Evolutionary conservation across 1,140 invertebrate species (phyloP).

Genomic region (Teleogryllus occipitalis): DNA sequence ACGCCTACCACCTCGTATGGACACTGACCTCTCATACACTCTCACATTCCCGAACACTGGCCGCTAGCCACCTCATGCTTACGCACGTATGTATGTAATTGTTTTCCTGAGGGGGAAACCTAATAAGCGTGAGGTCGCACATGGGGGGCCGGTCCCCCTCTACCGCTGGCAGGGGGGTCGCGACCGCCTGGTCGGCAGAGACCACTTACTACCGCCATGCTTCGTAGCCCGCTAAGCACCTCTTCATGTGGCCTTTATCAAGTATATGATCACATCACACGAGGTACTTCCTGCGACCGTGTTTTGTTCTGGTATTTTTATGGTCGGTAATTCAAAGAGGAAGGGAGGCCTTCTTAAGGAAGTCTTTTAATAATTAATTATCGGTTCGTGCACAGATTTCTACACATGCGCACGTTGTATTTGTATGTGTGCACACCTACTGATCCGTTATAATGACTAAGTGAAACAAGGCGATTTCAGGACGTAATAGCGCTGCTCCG

Average conservation of each 20-base stretch:
- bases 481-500: neutral
- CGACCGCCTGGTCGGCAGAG: neutral
- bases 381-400: neutral
- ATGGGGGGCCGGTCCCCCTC: neutral
- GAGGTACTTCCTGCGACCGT: neutral
- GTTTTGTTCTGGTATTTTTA: neutral
- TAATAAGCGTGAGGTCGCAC: neutral
- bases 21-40: no score
- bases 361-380: neutral
- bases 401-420: neutral
- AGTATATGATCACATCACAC: neutral
- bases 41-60: no score
- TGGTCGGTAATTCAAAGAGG: neutral
- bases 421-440: neutral
- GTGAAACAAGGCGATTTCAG: neutral
- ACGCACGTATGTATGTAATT: no score
- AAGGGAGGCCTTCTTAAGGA: neutral
- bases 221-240: neutral
- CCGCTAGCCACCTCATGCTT: no score
- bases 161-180: no score
- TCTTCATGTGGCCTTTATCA: neutral
- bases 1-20: no score
- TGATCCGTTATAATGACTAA: neutral
- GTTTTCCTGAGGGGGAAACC: no score
- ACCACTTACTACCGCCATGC: neutral